phyloP scores from a whole-genome alignment of 2,797 vertebrate species.

The Anolis apletophallus region DNA sequence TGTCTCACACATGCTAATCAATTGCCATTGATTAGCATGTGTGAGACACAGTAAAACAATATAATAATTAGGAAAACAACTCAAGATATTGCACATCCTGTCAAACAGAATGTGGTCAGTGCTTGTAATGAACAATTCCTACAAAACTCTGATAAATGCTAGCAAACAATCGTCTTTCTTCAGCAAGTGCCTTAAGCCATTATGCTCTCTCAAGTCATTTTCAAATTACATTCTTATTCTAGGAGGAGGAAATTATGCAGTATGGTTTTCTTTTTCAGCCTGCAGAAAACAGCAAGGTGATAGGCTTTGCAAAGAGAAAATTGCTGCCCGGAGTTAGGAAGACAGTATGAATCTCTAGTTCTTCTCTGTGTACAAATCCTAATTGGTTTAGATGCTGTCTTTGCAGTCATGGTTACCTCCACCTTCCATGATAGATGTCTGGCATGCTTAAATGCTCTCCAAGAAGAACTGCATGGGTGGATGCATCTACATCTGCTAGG shows the following conservation, averaged over 20 bases:
- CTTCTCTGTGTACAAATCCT: neutral
- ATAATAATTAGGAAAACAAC: too few relatives aligned
- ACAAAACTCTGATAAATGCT: neutral
- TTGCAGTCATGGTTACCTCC: neutral
- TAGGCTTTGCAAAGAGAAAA: neutral
- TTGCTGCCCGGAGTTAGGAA: neutral
- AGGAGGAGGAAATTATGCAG: neutral
- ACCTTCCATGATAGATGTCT: neutral
- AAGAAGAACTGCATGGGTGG: neutral
- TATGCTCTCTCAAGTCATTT: neutral
- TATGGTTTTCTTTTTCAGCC: neutral
- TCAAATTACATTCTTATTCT: constrained; percentile 17
- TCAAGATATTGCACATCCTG: too few relatives aligned
- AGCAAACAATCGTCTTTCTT: constrained; percentile 3
- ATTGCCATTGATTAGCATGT: too few relatives aligned
- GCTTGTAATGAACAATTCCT: constrained; percentile 5
- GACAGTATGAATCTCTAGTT: neutral
- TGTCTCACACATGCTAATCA: constrained; percentile 7
- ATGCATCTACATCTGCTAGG: too few relatives aligned
- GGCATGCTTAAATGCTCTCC: neutral
- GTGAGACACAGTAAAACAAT: too few relatives aligned
- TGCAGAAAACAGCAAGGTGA: neutral
- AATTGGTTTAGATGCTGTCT: neutral
- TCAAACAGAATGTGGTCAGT: constrained; percentile 1
- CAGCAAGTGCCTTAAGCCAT: neutral